Evolutionary conservation across 1,140 invertebrate genomes (phyloP).

Genomic region (Goniozus legneri): DNA sequence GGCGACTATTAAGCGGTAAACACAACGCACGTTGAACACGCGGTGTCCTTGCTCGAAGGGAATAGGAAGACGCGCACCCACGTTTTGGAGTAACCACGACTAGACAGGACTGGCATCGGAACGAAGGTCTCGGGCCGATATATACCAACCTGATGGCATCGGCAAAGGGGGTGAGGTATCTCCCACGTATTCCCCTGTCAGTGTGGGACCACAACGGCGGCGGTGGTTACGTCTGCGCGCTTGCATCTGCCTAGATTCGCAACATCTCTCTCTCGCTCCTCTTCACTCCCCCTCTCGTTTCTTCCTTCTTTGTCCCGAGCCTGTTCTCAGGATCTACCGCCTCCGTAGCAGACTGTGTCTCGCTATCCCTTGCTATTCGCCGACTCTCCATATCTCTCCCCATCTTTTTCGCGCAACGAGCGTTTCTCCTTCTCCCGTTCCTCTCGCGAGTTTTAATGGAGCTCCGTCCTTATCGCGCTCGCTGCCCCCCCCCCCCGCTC

Average conservation of each 20-base stretch:
- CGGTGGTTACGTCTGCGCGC: not conserved
- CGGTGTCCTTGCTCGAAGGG: not conserved
- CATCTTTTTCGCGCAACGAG: not conserved
- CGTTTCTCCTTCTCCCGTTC: not conserved
- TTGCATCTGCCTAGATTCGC: not conserved
- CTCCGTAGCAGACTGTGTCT: too few species aligned
- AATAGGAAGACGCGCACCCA: constrained; percentile 29
- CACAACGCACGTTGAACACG: too few species aligned
- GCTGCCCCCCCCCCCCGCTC: constrained; percentile 3
- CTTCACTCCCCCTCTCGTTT: not conserved
- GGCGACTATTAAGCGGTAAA: too few species aligned
- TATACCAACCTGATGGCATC: constrained; percentile 37
- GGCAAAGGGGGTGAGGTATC: constrained; percentile 37
- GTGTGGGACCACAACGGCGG: not conserved
- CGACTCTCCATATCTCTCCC: constrained; percentile 2
- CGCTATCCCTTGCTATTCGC: not conserved
- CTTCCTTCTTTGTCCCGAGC: too few species aligned
- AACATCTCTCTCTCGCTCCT: not conserved
- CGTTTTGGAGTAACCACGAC: constrained; percentile 34
- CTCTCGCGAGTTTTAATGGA: not conserved
- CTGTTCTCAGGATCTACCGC: too few species aligned
- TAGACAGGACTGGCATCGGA: constrained; percentile 46
- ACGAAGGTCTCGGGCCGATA: constrained; percentile 35
- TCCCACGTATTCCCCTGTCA: constrained; percentile 28
- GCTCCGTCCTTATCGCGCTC: constrained; percentile 1